A percentile compares a stretch with the other conserved stretches of the same genome.
Evolutionary conservation across 1,140 invertebrate genomes (phyloP).

Genomic region (Oryctes rhinoceros): DNA sequence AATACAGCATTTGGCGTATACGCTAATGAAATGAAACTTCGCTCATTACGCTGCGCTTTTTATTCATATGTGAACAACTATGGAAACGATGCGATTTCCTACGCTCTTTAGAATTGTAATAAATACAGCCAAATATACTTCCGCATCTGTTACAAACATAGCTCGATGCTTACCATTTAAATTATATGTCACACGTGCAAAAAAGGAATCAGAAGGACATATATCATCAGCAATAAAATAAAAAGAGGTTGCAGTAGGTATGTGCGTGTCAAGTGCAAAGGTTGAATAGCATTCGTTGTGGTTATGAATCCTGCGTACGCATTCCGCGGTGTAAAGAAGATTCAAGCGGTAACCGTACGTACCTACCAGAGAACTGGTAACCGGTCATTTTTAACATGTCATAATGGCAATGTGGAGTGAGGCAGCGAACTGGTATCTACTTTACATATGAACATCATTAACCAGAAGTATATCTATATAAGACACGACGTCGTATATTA

Average conservation of each 20-base stretch:
- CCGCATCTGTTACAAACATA: too few species aligned
- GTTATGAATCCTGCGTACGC: not conserved
- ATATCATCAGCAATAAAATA: slow-evolving; percentile 21
- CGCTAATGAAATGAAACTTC: too few species aligned
- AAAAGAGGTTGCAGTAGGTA: slow-evolving; percentile 13
- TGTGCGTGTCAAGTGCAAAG: slow-evolving; percentile 35
- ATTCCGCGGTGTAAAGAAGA: not conserved
- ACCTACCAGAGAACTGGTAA: slow-evolving; percentile 32
- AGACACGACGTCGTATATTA: slow-evolving; percentile 33
- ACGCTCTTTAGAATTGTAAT: too few species aligned
- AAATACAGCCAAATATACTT: too few species aligned
- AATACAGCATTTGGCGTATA: too few species aligned
- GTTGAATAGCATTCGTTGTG: slow-evolving; percentile 23
- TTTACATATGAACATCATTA: slow-evolving; percentile 42
- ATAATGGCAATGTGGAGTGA: slow-evolving; percentile 37
- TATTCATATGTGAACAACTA: too few species aligned
- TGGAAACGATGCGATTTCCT: too few species aligned
- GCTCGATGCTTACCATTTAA: not conserved
- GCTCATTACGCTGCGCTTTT: too few species aligned
- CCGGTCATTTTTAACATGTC: slow-evolving; percentile 38
- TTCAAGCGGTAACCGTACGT: not conserved
- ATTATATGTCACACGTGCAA: not conserved
- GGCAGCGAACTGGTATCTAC: slow-evolving; percentile 6
- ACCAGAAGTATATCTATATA: slow-evolving; percentile 39
- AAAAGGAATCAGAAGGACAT: not conserved